Conservation (phyloP, 2,113 vertebrate genomes). For the Strix aluco region DNA sequence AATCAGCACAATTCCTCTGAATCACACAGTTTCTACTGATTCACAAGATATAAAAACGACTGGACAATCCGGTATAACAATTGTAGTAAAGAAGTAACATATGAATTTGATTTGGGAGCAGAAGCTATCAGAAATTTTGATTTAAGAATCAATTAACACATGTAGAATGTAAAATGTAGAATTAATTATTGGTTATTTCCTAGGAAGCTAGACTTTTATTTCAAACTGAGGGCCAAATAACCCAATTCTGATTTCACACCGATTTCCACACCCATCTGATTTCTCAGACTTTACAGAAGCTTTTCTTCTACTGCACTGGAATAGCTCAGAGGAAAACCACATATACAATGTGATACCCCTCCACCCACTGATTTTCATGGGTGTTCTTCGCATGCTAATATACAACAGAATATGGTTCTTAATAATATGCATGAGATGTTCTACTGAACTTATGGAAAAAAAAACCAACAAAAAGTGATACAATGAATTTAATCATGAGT, state of each 20-base stretch:
- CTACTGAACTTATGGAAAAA: not conserved
- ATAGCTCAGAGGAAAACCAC: constrained; percentile 42
- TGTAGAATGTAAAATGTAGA: constrained; percentile 2
- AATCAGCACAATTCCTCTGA: constrained; percentile 39
- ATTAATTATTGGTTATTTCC: constrained; percentile 50
- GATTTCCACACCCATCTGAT: constrained; percentile 39
- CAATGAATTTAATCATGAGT: constrained; percentile 40
- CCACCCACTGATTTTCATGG: constrained; percentile 41
- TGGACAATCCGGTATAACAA: constrained; percentile 20
- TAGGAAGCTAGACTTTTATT: constrained; percentile 17
- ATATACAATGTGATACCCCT: not conserved
- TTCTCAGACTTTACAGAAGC: constrained; percentile 32
- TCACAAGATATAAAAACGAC: not conserved
- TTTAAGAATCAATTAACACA: constrained; percentile 39
- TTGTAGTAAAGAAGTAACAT: constrained; percentile 23
- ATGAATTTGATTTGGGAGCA: constrained; percentile 37
- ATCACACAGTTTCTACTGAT: constrained; percentile 32
- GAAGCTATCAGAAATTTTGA: constrained; percentile 34
- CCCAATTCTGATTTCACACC: constrained; percentile 48
- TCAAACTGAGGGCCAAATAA: constrained; percentile 55
- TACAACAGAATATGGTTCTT: constrained; percentile 18
- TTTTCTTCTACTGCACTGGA: not conserved
- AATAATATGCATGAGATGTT: constrained; percentile 53
- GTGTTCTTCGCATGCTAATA: constrained; percentile 51
- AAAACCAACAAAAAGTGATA: constrained; percentile 21